Conservation (phyloP, 2,113 vertebrate species). For the Laticauda colubrina region DNA sequence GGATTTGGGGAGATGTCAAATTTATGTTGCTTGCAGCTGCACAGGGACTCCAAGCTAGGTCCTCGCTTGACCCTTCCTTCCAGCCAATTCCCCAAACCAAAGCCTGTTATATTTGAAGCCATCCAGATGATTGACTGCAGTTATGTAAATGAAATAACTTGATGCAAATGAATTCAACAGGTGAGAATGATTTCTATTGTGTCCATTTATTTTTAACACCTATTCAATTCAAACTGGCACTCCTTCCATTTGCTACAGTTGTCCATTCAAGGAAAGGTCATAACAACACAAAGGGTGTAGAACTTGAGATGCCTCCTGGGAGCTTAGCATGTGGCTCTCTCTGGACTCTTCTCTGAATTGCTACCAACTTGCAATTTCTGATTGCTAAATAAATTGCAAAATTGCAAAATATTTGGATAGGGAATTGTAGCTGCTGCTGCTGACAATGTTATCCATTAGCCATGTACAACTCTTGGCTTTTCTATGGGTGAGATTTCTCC, state of each 20-base stretch:
- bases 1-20: too few relatives aligned
- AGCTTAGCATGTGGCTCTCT: not conserved
- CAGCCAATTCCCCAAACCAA: too few relatives aligned
- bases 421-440: not conserved
- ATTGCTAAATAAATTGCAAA: not conserved
- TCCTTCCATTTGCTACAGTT: not conserved
- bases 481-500: too few relatives aligned
- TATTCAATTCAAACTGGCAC: not conserved
- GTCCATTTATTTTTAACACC: not conserved
- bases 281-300: not conserved
- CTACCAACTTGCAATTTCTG: not conserved
- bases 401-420: not conserved
- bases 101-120: too few relatives aligned
- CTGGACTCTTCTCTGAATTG: not conserved
- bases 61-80: too few relatives aligned
- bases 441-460: too few relatives aligned
- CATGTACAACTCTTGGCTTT: too few relatives aligned
- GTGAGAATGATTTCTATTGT: not conserved
- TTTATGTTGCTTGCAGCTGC: too few relatives aligned
- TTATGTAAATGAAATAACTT: too few relatives aligned
- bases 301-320: not conserved
- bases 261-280: not conserved
- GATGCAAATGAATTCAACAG: too few relatives aligned
- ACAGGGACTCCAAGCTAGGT: too few relatives aligned
- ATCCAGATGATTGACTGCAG: too few relatives aligned